A percentile compares a stretch with the other conserved stretches of the same genome.
phyloP scores from a whole-genome alignment of 2,113 vertebrate species.

The Gallinago media region DNA sequence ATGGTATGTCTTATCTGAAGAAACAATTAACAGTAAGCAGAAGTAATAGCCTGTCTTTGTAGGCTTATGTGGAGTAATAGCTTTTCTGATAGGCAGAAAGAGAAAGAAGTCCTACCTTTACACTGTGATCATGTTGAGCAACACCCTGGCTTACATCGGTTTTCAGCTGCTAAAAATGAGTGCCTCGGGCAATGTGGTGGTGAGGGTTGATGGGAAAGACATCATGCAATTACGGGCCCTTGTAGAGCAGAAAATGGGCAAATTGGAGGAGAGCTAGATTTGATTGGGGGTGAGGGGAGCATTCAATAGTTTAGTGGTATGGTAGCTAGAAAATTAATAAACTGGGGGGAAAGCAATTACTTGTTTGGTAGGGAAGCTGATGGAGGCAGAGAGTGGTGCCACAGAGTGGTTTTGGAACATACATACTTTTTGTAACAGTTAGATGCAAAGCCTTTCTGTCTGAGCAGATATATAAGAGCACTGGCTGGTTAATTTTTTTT shows the following conservation, averaged over 20 bases:
- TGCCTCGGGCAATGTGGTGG: accelerated
- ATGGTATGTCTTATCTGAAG: neutral
- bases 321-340: neutral
- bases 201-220: neutral
- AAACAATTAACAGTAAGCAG: neutral
- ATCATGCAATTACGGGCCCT: neutral
- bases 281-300: neutral
- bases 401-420: neutral
- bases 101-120: neutral
- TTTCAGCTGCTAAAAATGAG: neutral
- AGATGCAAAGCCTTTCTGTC: neutral
- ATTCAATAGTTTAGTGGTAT: neutral
- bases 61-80: neutral
- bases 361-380: neutral
- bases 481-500: neutral
- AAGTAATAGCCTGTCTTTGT: neutral
- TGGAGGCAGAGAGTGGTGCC: neutral
- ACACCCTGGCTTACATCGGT: neutral
- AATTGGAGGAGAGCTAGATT: neutral
- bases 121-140: neutral
- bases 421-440: neutral
- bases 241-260: neutral
- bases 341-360: neutral
- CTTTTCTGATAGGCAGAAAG: neutral
- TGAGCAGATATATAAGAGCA: neutral